Base-by-base conservation (phyloP, 2,797 vertebrate genomes). In the Liparis tanakae region DNA sequence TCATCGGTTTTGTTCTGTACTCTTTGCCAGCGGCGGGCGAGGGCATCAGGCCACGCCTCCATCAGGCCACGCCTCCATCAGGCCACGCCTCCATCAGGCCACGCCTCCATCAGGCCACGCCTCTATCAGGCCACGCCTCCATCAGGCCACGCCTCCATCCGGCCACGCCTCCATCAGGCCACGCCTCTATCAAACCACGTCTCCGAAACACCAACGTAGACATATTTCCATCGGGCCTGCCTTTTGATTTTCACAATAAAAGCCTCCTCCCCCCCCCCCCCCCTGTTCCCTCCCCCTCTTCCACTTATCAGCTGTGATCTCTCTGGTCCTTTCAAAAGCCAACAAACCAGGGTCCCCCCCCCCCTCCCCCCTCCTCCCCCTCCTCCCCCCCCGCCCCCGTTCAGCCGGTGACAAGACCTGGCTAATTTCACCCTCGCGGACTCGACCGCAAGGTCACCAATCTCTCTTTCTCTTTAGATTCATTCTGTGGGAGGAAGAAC, bases 361-460 rank as follows among this genome's bases (percentile, higher is more conserved):
- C 25, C 25, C 25, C 25, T 2, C 25, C 25, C 25, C 3, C 25
- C 25, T 3, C 25, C 3, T 3, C 25, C 25, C 25, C 25, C 25
- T 30, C 25, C 25, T 3, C 25, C 3, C 25, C 25, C 25, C 25
- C 25, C 25, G 2, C 25, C 25, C 93, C 92, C 95, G 94, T 95
- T 96, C 94, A 94, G 94, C 93, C 92, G 82, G 94, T 95, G 95
- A 97, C 96, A 96, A 96, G 95, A 97, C 96, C 96, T 96, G 95
- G 95, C 95, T 96, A 95, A 96, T 97, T 96, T 97, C 95, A 30
- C 25, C 95, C 94, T 96, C 92, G 91, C 94, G 92, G 95, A 96
- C 95, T 30, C 95, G 93, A 95, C 93, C 96, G 96, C 96, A 98
- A 97, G 97, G 96, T 97, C 97, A 97, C 95, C 80, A 94, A 92